Percentiles rank a stretch among this genome's conserved stretches.
These are phyloP conservation scores for Embiotoca jacksoni DNA, from an alignment of 2,113 vertebrate species.

Conservation along the genomic window DNA sequence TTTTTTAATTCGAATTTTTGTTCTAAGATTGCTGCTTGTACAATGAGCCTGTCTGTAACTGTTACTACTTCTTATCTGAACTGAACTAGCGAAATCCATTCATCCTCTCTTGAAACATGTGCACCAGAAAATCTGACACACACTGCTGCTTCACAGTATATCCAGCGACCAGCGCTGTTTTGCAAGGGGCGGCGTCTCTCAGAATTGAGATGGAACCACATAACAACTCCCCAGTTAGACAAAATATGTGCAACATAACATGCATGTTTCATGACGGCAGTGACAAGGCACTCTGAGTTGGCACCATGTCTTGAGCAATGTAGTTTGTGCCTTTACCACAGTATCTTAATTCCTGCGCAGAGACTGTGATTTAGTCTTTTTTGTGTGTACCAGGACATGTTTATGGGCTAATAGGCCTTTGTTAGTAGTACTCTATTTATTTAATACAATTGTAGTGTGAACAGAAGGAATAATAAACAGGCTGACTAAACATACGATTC, in stretches of 20 bases:
- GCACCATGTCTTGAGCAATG: conserved; percentile 30
- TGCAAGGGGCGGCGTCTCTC: conserved; percentile 23
- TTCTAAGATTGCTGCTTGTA: neutral
- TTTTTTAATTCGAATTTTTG: neutral
- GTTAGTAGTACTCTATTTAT: conserved; percentile 86
- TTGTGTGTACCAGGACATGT: conserved; percentile 81
- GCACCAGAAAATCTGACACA: neutral
- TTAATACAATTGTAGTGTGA: conserved; percentile 90
- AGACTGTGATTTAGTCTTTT: conserved; percentile 75
- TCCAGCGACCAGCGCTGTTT: conserved; percentile 37
- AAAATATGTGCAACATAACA: conserved; percentile 61
- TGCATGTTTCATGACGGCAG: conserved; percentile 58
- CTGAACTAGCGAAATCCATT: conserved; percentile 12
- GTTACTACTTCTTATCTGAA: neutral
- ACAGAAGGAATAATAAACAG: conserved; percentile 94
- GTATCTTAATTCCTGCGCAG: conserved; percentile 74
- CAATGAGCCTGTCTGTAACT: neutral
- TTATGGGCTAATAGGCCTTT: conserved; percentile 85
- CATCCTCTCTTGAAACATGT: neutral
- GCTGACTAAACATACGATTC: conserved; percentile 91
- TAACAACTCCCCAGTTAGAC: conserved; percentile 33
- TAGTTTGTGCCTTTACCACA: conserved; percentile 60
- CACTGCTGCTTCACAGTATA: conserved; percentile 33
- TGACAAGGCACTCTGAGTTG: conserved; percentile 45
- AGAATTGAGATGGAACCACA: conserved; percentile 42